Evolutionary conservation across 1,140 invertebrate genomes (phyloP).

Genomic region (Proales similis): DNA sequence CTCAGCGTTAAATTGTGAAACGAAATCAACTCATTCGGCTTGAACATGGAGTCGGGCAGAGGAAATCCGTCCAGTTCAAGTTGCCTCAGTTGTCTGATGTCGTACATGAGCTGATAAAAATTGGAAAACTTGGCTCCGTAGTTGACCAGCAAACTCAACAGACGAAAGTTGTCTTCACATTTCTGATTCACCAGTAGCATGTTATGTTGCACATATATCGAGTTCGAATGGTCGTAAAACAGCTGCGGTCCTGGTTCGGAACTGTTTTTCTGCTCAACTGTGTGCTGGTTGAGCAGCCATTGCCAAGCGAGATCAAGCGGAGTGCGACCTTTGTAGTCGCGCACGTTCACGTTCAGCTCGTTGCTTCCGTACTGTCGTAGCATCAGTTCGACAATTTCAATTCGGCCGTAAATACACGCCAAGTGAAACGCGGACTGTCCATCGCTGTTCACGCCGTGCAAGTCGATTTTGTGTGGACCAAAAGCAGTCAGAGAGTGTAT

Average conservation of each 20-base stretch:
- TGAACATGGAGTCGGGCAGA: neutral
- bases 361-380: conserved; percentile 34
- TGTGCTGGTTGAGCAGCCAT: neutral
- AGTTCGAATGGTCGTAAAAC: conserved; percentile 19
- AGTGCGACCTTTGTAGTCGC: conserved; percentile 18
- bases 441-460: conserved; percentile 21
- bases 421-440: conserved; percentile 13
- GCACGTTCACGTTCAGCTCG: conserved; percentile 1
- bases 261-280: conserved; percentile 18
- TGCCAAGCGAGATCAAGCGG: conserved; percentile 19
- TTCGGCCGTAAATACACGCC: conserved; percentile 14
- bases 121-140: conserved; percentile 33
- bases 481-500: no score
- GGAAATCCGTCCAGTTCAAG: neutral
- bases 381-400: neutral
- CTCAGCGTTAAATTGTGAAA: neutral
- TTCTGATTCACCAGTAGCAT: neutral
- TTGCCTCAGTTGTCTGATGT: neutral
- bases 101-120: neutral
- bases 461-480: no score
- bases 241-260: no score
- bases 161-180: conserved; percentile 3
- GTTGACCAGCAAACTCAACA: conserved; percentile 10
- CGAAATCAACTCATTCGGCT: neutral
- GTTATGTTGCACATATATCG: conserved; percentile 16